A percentile compares a stretch with the other conserved stretches of the same genome.
Evolutionary conservation across 2,888 invertebrate species (phyloP).

Genomic region (Microctonus brassicae): DNA sequence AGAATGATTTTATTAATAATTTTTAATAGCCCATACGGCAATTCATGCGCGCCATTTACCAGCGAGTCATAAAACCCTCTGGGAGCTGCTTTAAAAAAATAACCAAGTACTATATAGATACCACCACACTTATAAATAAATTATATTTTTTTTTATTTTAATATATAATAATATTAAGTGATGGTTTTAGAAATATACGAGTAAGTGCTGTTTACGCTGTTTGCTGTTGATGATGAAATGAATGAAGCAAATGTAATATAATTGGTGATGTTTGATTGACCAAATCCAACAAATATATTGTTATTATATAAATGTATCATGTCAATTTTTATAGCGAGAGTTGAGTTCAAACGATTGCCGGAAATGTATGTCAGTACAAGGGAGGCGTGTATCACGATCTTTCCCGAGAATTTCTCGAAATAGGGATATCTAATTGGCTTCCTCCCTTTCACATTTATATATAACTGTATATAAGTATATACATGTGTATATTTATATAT

Average conservation of each 20-base stretch:
- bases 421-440: constrained; percentile 32
- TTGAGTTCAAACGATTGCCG: constrained; percentile 4
- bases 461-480: too few relatives aligned
- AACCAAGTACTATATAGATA: not conserved
- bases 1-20: constrained; percentile 61
- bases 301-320: constrained; percentile 6
- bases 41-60: constrained; percentile 22
- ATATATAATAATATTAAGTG: too few relatives aligned
- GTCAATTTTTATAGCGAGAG: constrained; percentile 26
- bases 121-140: too few relatives aligned
- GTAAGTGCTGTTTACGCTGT: too few relatives aligned
- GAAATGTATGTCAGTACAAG: constrained; percentile 29
- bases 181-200: too few relatives aligned
- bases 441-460: not conserved
- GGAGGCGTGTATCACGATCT: constrained; percentile 24
- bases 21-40: constrained; percentile 43
- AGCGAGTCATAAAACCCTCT: constrained; percentile 54
- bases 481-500: too few relatives aligned
- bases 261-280: too few relatives aligned
- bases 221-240: too few relatives aligned
- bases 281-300: not conserved
- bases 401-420: constrained; percentile 26
- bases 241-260: too few relatives aligned
- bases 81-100: constrained; percentile 45
- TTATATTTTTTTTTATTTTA: too few relatives aligned